Evolutionary conservation across 2,113 vertebrate species (phyloP).

Genomic region (Tachuris rubrigastra): DNA sequence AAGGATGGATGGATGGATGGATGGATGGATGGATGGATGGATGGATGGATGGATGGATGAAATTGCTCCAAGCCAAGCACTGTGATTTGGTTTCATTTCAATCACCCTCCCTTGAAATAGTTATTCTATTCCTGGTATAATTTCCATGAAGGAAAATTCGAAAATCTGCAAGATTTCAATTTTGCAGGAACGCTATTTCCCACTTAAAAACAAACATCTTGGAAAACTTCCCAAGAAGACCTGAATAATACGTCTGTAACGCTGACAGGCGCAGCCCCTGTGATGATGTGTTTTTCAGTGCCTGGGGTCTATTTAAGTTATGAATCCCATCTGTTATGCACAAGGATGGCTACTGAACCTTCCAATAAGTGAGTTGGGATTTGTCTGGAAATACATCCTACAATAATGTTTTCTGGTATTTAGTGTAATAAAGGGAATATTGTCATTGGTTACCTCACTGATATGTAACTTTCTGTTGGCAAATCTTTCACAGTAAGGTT

Average conservation of each 20-base stretch:
- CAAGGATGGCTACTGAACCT: neutral
- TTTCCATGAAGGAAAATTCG: neutral
- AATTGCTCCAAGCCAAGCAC: neutral
- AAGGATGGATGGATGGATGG: neutral
- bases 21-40: neutral
- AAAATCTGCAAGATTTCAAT: neutral
- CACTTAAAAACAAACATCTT: neutral
- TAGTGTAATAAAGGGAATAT: neutral
- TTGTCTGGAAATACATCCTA: neutral
- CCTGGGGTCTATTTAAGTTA: neutral
- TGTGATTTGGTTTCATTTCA: neutral
- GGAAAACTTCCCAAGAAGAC: neutral
- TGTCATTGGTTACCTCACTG: neutral
- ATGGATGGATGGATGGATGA: neutral
- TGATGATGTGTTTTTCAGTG: neutral
- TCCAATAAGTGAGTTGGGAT: neutral
- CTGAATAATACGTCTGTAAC: neutral
- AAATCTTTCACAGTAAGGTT: slow-evolving; percentile 43
- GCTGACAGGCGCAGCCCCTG: neutral
- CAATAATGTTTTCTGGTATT: neutral
- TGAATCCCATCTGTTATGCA: neutral
- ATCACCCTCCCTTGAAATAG: neutral
- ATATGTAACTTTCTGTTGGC: slow-evolving; percentile 30
- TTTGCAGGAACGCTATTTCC: neutral
- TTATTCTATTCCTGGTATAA: neutral